phyloP scores from a whole-genome alignment of 2,113 vertebrate genomes.

The Anhinga anhinga region DNA sequence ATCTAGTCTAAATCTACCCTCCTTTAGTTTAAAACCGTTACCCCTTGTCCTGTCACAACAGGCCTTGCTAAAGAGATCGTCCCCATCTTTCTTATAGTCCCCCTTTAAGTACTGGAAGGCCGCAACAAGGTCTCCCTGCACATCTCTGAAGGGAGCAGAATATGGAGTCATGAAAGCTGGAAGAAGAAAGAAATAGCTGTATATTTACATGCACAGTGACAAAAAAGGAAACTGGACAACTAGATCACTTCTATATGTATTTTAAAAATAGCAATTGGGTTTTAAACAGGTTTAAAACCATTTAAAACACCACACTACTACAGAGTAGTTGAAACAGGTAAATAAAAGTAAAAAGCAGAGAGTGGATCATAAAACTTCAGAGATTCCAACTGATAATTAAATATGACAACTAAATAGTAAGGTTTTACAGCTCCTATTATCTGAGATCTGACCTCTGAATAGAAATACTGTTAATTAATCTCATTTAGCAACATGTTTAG shows the following conservation, averaged over 20 bases:
- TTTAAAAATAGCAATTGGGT: background rate
- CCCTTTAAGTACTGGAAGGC: too few relatives aligned
- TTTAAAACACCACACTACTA: background rate
- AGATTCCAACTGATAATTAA: slow-evolving; percentile 56
- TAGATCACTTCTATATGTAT: background rate
- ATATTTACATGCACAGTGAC: background rate
- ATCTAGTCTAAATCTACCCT: too few relatives aligned
- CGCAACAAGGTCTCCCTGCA: too few relatives aligned
- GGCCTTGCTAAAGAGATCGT: too few relatives aligned
- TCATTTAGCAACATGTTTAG: background rate
- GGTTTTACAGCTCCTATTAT: slow-evolving; percentile 34
- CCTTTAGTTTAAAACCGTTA: too few relatives aligned
- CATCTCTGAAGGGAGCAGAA: background rate
- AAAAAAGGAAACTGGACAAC: background rate
- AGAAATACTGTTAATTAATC: background rate
- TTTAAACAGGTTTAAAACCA: background rate
- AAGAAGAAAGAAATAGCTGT: background rate
- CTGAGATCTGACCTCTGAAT: slow-evolving; percentile 5
- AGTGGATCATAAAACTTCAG: background rate
- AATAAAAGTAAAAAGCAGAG: background rate
- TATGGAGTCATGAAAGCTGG: background rate
- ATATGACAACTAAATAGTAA: slow-evolving; percentile 43
- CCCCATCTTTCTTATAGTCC: too few relatives aligned
- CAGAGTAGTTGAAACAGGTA: slow-evolving; percentile 11
- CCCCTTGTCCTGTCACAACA: too few relatives aligned